Conservation (phyloP, 1,140 invertebrate species). For the Tetramorium simillimum region DNA sequence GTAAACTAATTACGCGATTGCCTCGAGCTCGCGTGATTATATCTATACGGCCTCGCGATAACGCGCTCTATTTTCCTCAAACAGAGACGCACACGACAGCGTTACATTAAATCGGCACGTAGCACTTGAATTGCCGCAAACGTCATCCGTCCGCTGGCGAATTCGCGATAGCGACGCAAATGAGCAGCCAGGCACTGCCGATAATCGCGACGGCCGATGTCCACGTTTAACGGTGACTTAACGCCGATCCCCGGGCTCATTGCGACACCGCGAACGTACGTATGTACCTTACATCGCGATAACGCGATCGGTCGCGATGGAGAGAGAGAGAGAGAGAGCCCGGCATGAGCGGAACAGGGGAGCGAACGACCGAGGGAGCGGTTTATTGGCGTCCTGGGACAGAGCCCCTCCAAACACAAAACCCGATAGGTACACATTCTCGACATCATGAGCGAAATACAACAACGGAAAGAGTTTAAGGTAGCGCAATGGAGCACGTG, state of each 20-base stretch:
- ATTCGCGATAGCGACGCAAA: constrained; percentile 70
- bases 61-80: constrained; percentile 21
- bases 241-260: constrained; percentile 68
- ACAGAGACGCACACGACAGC: background rate
- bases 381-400: constrained; percentile 51
- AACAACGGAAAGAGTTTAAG: background rate
- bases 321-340: constrained; percentile 34
- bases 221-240: constrained; percentile 76
- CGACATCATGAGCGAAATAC: background rate
- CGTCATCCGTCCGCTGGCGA: constrained; percentile 27
- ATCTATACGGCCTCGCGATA: constrained; percentile 44
- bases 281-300: constrained; percentile 58
- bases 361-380: constrained; percentile 38
- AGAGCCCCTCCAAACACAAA: constrained; percentile 14
- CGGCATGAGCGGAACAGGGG: constrained; percentile 3
- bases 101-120: constrained; percentile 15
- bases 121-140: constrained; percentile 9
- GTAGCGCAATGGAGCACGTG: background rate
- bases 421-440: constrained; percentile 37
- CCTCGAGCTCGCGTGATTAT: constrained; percentile 26
- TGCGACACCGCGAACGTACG: constrained; percentile 63
- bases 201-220: constrained; percentile 71
- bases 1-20: background rate
- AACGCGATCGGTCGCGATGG: constrained; percentile 55
- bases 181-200: constrained; percentile 67